Base-by-base conservation (phyloP, 2,888 invertebrate genomes). In the Macropis europaea region DNA sequence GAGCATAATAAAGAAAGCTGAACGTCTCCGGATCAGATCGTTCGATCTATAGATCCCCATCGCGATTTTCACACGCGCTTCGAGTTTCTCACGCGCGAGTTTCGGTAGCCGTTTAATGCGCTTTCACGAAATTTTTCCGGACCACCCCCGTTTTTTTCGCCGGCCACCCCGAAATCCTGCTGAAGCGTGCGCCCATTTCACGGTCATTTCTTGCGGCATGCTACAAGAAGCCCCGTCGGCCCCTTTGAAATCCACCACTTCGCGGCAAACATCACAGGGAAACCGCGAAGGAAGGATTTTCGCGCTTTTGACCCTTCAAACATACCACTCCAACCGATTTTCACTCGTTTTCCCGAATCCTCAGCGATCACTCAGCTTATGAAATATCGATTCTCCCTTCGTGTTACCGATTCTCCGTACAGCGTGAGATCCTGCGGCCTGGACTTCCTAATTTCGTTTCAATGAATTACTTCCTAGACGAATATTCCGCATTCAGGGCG, bases 251-350 rank as follows among this genome's bases (percentile, higher is more conserved):
- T 57, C 43, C 66, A 77, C 69, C 78, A 79, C 79, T 73, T 72
- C 68, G 76, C 86, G 85, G 84, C 76, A 43, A 79, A 84, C 73
- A 87, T 88, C 86, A 80, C 62, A 86, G 73, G 69, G 75, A 66
- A 76, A 69, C 72, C 69, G 66, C 69, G 67, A 66, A 63, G 66
- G 71, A 78, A 85, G 87, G 88, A 89, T 86, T 88, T 88, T 89
- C 88, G 88, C 88, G 86, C 87, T 88, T 81, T 88, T 87, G 85
- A 89, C 53, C 70, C 50, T 15, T 63, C 59, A 64, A 72, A 71
- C 26, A 38, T 19, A 38, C 68, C 56, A 74, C 54, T 47, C 19
- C 36, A 19, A 2, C n/a, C 42, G 72, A 57, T 73, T 73, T 62
- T 61, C 71, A 50, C 61, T 43, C 45, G 56, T 59, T 74, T 69